Conservation (phyloP, 2,888 invertebrate genomes). For the Lissonota sp. region DNA sequence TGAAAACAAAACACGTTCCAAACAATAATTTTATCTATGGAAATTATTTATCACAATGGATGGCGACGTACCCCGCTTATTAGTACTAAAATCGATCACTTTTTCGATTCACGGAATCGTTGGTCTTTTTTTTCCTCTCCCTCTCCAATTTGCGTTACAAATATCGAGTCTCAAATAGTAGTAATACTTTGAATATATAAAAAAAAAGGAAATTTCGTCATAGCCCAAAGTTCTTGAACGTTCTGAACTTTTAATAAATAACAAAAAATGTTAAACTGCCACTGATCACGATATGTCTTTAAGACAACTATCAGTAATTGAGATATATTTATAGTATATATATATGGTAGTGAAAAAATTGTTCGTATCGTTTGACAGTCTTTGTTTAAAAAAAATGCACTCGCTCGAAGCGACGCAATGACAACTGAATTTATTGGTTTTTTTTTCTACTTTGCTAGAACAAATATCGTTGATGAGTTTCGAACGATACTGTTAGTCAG, state of each 20-base stretch:
- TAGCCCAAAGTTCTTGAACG: slow-evolving; percentile 21
- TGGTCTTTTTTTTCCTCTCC: slow-evolving; percentile 46
- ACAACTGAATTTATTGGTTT: slow-evolving; percentile 10
- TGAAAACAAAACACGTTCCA: slow-evolving; percentile 14
- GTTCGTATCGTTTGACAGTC: slow-evolving; percentile 49
- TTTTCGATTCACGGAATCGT: slow-evolving; percentile 62
- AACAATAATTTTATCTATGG: slow-evolving; percentile 54
- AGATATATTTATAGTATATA: background rate
- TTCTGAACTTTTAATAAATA: slow-evolving; percentile 13
- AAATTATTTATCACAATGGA: slow-evolving; percentile 65
- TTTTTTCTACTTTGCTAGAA: slow-evolving; percentile 16
- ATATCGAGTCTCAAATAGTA: slow-evolving; percentile 26
- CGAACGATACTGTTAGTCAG: background rate
- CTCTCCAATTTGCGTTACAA: slow-evolving; percentile 32
- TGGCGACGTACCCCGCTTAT: slow-evolving; percentile 57
- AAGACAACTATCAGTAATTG: slow-evolving; percentile 49
- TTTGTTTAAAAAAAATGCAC: slow-evolving; percentile 41
- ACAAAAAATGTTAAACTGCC: slow-evolving; percentile 41
- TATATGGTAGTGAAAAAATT: slow-evolving; percentile 31
- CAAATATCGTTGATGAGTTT: slow-evolving; percentile 24
- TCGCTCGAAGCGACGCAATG: slow-evolving; percentile 25
- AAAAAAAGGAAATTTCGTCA: slow-evolving; percentile 33
- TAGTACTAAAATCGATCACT: slow-evolving; percentile 60
- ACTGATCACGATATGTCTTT: slow-evolving; percentile 57
- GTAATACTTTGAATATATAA: slow-evolving; percentile 39